Base-by-base conservation (phyloP, 1,140 invertebrate genomes). In the Brachionus angularis region DNA sequence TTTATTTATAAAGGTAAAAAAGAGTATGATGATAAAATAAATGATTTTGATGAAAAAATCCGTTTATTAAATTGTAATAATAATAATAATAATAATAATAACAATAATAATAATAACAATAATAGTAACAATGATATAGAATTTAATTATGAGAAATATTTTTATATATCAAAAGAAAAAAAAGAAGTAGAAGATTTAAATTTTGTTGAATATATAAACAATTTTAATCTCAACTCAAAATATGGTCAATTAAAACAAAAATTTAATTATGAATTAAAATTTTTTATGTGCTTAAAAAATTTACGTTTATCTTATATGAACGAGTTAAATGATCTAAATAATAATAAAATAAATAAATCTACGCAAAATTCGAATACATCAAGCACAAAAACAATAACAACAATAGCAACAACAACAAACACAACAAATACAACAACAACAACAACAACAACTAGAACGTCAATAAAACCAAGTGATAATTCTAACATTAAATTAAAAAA, bases 261-360 rank as follows among this genome's bases (percentile, higher is more conserved):
- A 27, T 23, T 67, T 3, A 46, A 25, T 18, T 33, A 47, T 18
- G 62, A 67, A 27, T 25, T 67, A 2, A 50, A 34, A n/a, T 67
- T 67, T 67, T 67, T 67, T 33, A 46, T 47, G 25, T 25, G 47
- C 33, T 36, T 67, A 23, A 67, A 67, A 29, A 29, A 50, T 31
- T 18, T 67, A 33, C 42, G 62, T 25, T 33, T 67, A 29, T 23
- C 25, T 21, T 67, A 47, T 31, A 27, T 7, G 18, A 29, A 67
- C 21, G 25, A 67, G 36, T 23, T 49, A 46, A 25, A 46, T 23
- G 18, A 18, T 21, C 4, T 16, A 3, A 25, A 47, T 29, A 33
- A 53, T n/a, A n/a, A 33, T 33, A 31, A 55, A 55, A 31, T 55
- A 31, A 36, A 55, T 33, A 55, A 55, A 34, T 16, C 29, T 21